Conservation (phyloP, 2,113 vertebrate species). For the Orientallactaga bullata region DNA sequence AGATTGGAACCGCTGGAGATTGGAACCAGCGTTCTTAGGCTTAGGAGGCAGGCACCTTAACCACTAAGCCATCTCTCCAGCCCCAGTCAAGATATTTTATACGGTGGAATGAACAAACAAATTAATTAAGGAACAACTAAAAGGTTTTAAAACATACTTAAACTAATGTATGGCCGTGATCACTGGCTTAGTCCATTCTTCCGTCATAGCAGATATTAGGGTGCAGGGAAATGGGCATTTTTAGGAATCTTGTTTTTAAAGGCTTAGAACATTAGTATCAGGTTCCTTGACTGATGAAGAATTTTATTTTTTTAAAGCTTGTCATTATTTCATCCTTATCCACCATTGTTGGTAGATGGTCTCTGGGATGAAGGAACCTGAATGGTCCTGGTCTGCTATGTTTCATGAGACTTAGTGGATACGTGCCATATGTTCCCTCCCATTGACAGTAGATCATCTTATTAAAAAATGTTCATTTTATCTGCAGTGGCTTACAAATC, state of each 20-base stretch:
- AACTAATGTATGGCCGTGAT: neutral
- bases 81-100: neutral
- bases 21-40: too few species aligned
- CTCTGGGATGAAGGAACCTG: neutral
- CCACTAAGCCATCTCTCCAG: too few species aligned
- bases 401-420: neutral
- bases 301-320: neutral
- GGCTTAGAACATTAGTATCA: neutral
- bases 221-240: neutral
- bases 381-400: neutral
- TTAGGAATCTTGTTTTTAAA: slow-evolving; percentile 17
- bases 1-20: too few species aligned
- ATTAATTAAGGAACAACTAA: neutral
- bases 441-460: neutral
- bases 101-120: neutral
- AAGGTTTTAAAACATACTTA: neutral
- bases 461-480: neutral
- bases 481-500: neutral
- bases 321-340: neutral
- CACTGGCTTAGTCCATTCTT: neutral
- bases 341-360: neutral
- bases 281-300: neutral
- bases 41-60: too few species aligned
- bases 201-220: neutral
- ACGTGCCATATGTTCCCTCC: neutral